Base-by-base conservation (phyloP, 2,113 vertebrate species). In the Ageneiosus marmoratus region DNA sequence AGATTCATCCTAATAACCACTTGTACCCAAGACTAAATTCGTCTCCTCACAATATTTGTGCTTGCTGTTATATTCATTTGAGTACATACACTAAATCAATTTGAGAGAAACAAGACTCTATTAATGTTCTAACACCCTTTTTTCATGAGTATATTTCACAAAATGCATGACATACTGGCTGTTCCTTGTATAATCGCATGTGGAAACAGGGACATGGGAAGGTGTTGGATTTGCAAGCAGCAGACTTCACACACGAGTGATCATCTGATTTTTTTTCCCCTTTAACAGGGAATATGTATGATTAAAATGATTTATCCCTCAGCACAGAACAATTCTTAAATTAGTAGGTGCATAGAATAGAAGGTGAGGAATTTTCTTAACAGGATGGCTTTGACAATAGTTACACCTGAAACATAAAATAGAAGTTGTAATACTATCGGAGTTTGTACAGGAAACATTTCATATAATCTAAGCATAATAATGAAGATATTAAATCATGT, bases 1-100 rank as follows among this genome's bases (percentile, higher is more conserved):
- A 90, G 87, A 89, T 89, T 62, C 29, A 75, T 82, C 56, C 41
- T 81, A 60, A 81, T 81, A 58, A 74, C 60, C 32, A 11, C 34
- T 46, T n/a, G 10, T 22, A 72, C 15, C 0, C 53, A 48, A 37
- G 18, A 13, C 53, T 32, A 48, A n/a, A 72, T 44, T 55, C 29
- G 50, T 46, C 69, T 48, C 53, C 9, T 60, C 16, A 60, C 29
- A 63, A 37, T 82, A 34, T 73, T 73, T 58, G 60, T 73, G 29
- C 27, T 81, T 46, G 24, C 69, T 9, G 12, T 69, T 80, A 55
- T 9, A 20, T 67, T 70, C 1, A 67, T 70, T 81, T 56, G 37
- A 13, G 67, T 70, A 24, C 5, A 44, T 44, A 13, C 37, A 70
- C 37, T 24, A 44, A 24, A 41, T 8, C 34, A 3, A 8, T 15